Base-by-base conservation (phyloP, 2,888 invertebrate genomes). In the Amblyjoppa proteus region DNA sequence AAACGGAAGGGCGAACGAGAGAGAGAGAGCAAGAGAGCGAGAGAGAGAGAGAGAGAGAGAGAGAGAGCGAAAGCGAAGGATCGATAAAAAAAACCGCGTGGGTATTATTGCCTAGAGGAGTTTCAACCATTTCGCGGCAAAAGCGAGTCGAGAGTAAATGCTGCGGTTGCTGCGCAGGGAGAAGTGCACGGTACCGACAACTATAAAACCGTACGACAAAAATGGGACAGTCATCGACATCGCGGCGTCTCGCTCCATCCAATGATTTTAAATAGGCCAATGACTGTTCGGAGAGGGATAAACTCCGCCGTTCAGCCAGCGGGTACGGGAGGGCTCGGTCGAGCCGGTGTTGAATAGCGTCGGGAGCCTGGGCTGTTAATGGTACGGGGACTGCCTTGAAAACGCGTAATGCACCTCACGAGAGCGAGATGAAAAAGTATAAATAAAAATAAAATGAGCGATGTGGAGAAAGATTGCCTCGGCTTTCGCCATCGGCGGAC, bases 331-430 rank as follows among this genome's bases (percentile, higher is more conserved):
- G 80, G 25, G 61, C 73, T 79, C 78, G 69, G 61, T 6, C 49
- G 70, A 68, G 71, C 73, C 53, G 34, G 64, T 70, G 82, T 41
- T 80, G 83, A 83, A 85, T 85, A 58, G 53, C 76, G 85, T 83
- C 80, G 79, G 68, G 79, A 76, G 79, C 68, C 56, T 69, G 73
- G 68, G 51, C 76, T 80, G 61, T 80, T 85, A 85, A 85, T 85
- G 85, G 83, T 68, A 66, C 53, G 82, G 79, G 75, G 74, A 75
- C 64, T 70, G 83, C 85, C 83, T 85, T 76, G 83, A 85, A 85
- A 85, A 76, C 68, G 61, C 68, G 80, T 75, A 83, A 84, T 80
- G 76, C 84, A 53, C 75, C 78, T 31, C 38, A 41, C 71, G 53
- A 34, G 51, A 58, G 79, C 66, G 69, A 9, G 34, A 69, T 25